These are phyloP conservation scores for Hypothenemus hampei DNA, from an alignment of 1,140 invertebrate genomes.

Conservation along the genomic window DNA sequence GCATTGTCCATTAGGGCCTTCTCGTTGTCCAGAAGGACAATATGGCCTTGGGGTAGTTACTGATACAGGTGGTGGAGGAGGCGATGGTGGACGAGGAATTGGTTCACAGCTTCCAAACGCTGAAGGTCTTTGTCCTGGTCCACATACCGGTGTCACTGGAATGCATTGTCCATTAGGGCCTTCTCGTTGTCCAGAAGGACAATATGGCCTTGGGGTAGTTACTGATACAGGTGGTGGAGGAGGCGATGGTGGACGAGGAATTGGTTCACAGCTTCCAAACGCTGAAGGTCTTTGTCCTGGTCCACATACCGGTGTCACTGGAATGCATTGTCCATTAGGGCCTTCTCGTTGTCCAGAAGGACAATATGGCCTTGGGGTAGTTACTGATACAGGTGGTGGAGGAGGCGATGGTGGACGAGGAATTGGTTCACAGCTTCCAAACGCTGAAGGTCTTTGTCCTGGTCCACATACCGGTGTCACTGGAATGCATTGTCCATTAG, in stretches of 20 bases:
- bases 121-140: slow-evolving; percentile 9
- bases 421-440: slow-evolving; percentile 19
- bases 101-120: slow-evolving; percentile 13
- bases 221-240: too few species aligned
- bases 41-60: slow-evolving; percentile 3
- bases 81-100: too few species aligned
- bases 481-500: slow-evolving; percentile 23
- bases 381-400: neutral
- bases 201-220: neutral
- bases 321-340: slow-evolving; percentile 12
- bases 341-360: slow-evolving; percentile 1
- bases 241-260: neutral
- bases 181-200: neutral
- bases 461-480: slow-evolving; percentile 9
- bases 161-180: slow-evolving; percentile 11
- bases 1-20: slow-evolving; percentile 3
- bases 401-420: neutral
- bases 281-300: slow-evolving; percentile 10
- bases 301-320: slow-evolving; percentile 12
- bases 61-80: too few species aligned
- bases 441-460: slow-evolving; percentile 8
- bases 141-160: slow-evolving; percentile 3
- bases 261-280: slow-evolving; percentile 21
- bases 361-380: slow-evolving; percentile 4
- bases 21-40: slow-evolving; percentile 1